phyloP scores from a whole-genome alignment of 2,113 vertebrate species.

The Parus major region DNA sequence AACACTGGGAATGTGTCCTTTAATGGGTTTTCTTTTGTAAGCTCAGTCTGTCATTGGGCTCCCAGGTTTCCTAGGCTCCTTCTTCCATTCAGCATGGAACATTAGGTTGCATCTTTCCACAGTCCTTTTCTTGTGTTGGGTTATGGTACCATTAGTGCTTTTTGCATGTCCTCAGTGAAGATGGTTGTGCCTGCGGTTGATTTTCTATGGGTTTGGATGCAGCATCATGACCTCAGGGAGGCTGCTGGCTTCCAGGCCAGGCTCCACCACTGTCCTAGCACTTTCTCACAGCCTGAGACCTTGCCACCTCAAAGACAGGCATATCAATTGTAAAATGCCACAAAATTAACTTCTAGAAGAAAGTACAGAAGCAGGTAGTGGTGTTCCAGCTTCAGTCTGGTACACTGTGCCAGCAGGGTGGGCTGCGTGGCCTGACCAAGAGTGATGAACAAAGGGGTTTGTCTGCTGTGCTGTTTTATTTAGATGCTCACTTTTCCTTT shows the following conservation, averaged over 20 bases:
- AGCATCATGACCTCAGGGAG: not conserved
- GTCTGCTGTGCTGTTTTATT: not conserved
- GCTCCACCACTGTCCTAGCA: not conserved
- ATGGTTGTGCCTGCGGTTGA: rapidly evolving
- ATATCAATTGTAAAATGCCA: not conserved
- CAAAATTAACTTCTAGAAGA: not conserved
- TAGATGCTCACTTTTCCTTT: not conserved
- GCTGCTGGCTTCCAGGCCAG: not conserved
- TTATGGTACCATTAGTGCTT: not conserved
- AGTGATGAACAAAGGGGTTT: not conserved
- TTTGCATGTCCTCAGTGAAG: not conserved
- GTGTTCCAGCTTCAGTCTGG: not conserved
- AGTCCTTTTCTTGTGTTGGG: not conserved
- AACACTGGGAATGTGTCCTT: not conserved
- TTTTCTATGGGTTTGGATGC: not conserved
- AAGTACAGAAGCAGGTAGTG: not conserved
- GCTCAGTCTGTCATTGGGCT: not conserved
- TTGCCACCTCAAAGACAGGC: not conserved
- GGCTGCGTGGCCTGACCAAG: not conserved
- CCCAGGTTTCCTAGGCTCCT: not conserved
- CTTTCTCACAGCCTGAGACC: not conserved
- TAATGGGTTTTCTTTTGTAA: not conserved
- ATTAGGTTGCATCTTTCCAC: not conserved
- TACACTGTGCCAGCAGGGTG: not conserved
- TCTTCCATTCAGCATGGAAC: not conserved